phyloP scores from a whole-genome alignment of 1,140 invertebrate species.

The Lethocerus indicus region DNA sequence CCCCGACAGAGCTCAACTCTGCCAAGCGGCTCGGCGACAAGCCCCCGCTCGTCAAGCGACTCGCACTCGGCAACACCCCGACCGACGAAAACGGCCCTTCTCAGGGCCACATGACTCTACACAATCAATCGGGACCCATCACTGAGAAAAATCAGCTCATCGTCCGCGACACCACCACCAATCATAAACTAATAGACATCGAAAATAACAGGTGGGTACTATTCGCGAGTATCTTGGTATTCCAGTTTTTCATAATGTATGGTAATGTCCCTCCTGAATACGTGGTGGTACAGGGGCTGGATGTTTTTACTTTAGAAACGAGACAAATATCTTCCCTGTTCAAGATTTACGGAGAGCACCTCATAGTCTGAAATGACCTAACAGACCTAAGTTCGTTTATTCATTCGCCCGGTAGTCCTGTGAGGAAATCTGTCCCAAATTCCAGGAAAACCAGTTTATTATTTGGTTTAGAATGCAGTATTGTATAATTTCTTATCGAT shows the following conservation, averaged over 20 bases:
- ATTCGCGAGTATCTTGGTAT: conserved; percentile 24
- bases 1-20: conserved; percentile 73
- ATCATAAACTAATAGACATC: conserved; percentile 15
- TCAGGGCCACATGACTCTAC: no score
- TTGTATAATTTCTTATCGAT: background rate
- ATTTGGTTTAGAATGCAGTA: no score
- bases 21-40: conserved; percentile 64
- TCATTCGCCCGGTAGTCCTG: no score
- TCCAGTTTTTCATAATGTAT: conserved; percentile 27
- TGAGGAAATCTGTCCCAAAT: no score
- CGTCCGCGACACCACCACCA: conserved; percentile 2
- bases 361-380: no score
- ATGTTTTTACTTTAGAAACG: no score
- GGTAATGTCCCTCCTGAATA: conserved; percentile 26
- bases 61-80: conserved; percentile 33
- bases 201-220: conserved; percentile 27
- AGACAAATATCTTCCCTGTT: no score
- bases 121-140: no score
- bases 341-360: no score
- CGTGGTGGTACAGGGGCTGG: no score
- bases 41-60: conserved; percentile 60
- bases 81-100: conserved; percentile 32
- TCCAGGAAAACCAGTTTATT: no score
- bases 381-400: no score
- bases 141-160: conserved; percentile 26